These are phyloP conservation scores for Spheniscus humboldti DNA, from an alignment of 2,797 vertebrate genomes.

Conservation along the genomic window DNA sequence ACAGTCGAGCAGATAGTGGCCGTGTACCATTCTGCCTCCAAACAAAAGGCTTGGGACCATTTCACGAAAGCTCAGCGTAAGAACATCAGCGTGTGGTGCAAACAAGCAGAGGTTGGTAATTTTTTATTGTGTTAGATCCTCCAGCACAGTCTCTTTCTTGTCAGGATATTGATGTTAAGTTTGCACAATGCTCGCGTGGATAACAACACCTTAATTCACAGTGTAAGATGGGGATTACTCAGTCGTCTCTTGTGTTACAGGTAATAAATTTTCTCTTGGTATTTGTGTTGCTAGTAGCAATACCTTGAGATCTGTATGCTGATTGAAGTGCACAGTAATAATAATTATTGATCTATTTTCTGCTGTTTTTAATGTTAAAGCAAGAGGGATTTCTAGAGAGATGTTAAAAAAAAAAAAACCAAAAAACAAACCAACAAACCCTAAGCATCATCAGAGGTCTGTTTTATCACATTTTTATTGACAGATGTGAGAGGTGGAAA, in stretches of 20 bases:
- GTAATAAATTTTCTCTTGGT: conserved; percentile 44
- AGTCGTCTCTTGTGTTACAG: conserved; percentile 17
- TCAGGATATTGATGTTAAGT: conserved; percentile 67
- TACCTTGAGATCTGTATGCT: not conserved
- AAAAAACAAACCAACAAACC: not conserved
- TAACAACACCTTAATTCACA: conserved; percentile 50
- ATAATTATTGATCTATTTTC: not conserved
- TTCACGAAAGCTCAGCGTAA: conserved; percentile 99
- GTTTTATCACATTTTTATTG: not conserved
- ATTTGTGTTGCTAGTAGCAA: not conserved
- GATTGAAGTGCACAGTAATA: not conserved
- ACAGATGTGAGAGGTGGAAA: not conserved
- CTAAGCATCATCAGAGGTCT: not conserved
- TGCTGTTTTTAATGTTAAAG: not conserved
- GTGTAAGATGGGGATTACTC: conserved; percentile 16
- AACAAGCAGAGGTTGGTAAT: conserved; percentile 97
- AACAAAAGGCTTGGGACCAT: conserved; percentile 99
- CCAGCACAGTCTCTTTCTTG: conserved; percentile 53
- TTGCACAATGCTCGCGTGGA: conserved; percentile 11
- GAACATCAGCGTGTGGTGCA: conserved; percentile 99
- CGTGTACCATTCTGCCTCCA: conserved; percentile 98
- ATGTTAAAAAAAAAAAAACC: not conserved
- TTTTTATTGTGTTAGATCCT: conserved; percentile 61
- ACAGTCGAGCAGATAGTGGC: conserved; percentile 99
- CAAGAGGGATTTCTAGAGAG: not conserved